Percentiles rank a stretch among this genome's conserved stretches.
These are phyloP conservation scores for Teleogryllus occipitalis DNA, from an alignment of 1,140 invertebrate species.

Conservation along the genomic window DNA sequence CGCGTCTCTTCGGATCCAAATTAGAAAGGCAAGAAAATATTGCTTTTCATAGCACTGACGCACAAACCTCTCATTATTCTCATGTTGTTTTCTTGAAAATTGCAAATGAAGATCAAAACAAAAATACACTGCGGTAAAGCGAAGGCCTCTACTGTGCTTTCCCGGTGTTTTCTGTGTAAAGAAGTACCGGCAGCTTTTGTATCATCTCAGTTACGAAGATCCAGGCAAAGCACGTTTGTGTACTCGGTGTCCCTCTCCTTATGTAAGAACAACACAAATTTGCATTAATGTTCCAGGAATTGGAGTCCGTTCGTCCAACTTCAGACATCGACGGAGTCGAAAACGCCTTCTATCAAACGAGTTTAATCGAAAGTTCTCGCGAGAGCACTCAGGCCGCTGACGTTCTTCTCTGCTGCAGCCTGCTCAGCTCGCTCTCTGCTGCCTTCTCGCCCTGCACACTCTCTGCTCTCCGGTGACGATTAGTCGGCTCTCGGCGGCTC, in stretches of 20 bases:
- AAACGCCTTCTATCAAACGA: too few relatives aligned
- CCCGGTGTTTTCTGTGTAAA: neutral
- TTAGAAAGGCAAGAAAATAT: neutral
- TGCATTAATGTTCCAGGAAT: conserved; percentile 1
- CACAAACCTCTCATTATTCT: neutral
- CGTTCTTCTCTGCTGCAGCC: too few relatives aligned
- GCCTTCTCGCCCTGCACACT: too few relatives aligned
- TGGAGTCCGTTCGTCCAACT: neutral
- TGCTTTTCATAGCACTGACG: neutral
- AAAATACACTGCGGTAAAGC: neutral
- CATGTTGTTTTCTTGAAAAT: neutral
- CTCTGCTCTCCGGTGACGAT: too few relatives aligned
- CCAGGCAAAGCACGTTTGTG: neutral
- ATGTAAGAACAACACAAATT: conserved; percentile 5
- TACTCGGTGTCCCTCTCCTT: neutral
- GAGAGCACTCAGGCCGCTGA: too few relatives aligned
- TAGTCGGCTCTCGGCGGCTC: too few relatives aligned
- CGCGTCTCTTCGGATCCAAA: neutral
- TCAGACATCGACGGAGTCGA: too few relatives aligned
- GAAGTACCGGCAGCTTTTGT: neutral
- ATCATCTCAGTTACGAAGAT: neutral
- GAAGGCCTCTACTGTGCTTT: neutral
- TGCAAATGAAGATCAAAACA: neutral
- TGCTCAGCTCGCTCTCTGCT: too few relatives aligned
- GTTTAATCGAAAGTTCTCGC: too few relatives aligned